phyloP scores from a whole-genome alignment of 2,797 vertebrate genomes.

The Phylloscopus collybita region DNA sequence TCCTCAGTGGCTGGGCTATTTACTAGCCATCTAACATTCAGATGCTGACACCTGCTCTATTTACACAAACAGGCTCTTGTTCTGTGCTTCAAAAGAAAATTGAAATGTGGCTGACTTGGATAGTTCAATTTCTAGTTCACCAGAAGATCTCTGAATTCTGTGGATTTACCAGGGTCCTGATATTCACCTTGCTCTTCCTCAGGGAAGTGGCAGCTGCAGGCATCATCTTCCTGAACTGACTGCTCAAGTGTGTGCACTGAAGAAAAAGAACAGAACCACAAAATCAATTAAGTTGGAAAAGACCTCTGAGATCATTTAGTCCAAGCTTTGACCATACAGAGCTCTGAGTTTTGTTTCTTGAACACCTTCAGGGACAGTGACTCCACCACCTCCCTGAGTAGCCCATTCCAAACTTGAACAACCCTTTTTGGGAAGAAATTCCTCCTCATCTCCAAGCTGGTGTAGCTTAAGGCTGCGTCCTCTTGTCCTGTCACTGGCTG shows the following conservation, averaged over 20 bases:
- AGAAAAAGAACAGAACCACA: background rate
- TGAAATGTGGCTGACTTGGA: background rate
- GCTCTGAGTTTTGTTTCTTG: background rate
- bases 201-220: constrained; percentile 85
- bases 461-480: background rate
- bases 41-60: background rate
- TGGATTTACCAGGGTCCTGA: constrained; percentile 47
- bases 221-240: constrained; percentile 79
- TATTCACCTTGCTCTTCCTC: constrained; percentile 89
- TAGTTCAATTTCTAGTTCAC: background rate
- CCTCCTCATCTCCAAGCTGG: background rate
- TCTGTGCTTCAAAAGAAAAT: background rate
- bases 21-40: background rate
- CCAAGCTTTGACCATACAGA: background rate
- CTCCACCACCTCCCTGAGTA: background rate
- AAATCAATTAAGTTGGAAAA: background rate
- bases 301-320: background rate
- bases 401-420: background rate
- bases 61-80: background rate
- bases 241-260: constrained; percentile 56
- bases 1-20: background rate
- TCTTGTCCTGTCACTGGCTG: background rate
- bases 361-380: background rate
- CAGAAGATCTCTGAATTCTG: constrained; percentile 6
- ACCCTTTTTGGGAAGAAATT: background rate